These are phyloP conservation scores for Drosophila histrio DNA, from an alignment of 2,888 invertebrate species.

Conservation along the genomic window DNA sequence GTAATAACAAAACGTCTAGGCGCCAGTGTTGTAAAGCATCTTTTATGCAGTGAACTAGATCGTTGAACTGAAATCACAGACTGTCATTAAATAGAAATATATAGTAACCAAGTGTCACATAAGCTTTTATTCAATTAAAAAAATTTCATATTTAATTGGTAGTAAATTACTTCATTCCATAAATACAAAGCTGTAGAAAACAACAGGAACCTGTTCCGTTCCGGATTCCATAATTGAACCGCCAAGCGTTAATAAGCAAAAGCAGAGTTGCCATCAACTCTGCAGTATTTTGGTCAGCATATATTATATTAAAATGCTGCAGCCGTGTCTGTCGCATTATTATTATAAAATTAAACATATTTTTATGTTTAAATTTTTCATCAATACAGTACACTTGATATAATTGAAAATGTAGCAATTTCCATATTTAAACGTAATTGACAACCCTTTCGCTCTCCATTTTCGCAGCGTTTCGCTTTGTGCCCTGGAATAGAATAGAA, in stretches of 20 bases:
- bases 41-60: constrained; percentile 17
- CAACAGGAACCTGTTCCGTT: constrained; percentile 7
- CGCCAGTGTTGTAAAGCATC: constrained; percentile 35
- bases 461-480: constrained; percentile 63
- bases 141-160: neutral
- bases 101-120: too few species aligned
- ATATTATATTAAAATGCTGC: too few species aligned
- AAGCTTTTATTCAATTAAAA: neutral
- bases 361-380: neutral
- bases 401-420: neutral
- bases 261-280: constrained; percentile 19
- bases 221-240: neutral
- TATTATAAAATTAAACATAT: neutral
- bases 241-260: neutral
- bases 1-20: constrained; percentile 73
- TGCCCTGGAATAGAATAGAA: constrained; percentile 65
- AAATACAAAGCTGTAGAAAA: neutral
- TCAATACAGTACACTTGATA: neutral
- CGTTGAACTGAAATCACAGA: neutral
- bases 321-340: neutral
- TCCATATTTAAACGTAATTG: neutral
- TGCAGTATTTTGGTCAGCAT: neutral
- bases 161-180: too few species aligned
- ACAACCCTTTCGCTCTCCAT: constrained; percentile 48
- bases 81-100: neutral